Conservation (phyloP, 2,797 vertebrate species). For the Moxostoma hubbsi region DNA sequence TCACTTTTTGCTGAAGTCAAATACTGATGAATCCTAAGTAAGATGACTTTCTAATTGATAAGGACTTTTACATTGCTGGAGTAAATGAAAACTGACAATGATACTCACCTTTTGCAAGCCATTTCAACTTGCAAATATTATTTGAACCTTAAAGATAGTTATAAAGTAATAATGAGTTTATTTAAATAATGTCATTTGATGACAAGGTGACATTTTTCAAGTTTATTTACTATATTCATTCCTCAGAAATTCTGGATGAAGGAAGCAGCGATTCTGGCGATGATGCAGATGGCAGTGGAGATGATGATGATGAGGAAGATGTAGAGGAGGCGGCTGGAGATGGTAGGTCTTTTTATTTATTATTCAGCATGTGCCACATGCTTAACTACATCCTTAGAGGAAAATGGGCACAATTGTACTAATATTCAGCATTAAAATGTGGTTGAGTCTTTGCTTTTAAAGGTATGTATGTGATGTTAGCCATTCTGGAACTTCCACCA, state of each 20-base stretch:
- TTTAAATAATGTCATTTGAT: too few relatives aligned
- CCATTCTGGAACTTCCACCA: too few relatives aligned
- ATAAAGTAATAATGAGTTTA: too few relatives aligned
- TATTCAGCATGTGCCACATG: background rate
- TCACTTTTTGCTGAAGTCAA: constrained; percentile 10
- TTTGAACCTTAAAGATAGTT: too few relatives aligned
- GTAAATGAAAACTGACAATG: background rate
- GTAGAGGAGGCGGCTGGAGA: constrained; percentile 79
- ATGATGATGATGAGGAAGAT: constrained; percentile 82
- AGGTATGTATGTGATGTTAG: too few relatives aligned
- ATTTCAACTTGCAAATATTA: too few relatives aligned
- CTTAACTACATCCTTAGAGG: background rate
- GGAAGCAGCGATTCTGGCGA: constrained; percentile 91
- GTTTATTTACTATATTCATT: constrained; percentile 20
- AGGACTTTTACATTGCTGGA: background rate
- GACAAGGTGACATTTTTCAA: too few relatives aligned
- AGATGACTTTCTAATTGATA: background rate
- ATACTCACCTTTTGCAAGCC: background rate
- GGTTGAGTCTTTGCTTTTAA: background rate
- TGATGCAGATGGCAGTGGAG: constrained; percentile 87
- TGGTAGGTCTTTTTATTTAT: constrained; percentile 27
- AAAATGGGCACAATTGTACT: background rate
- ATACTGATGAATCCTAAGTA: background rate
- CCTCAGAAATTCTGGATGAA: constrained; percentile 94
- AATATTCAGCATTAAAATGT: background rate